phyloP scores from a whole-genome alignment of 2,113 vertebrate species.

The Burhinus oedicnemus region DNA sequence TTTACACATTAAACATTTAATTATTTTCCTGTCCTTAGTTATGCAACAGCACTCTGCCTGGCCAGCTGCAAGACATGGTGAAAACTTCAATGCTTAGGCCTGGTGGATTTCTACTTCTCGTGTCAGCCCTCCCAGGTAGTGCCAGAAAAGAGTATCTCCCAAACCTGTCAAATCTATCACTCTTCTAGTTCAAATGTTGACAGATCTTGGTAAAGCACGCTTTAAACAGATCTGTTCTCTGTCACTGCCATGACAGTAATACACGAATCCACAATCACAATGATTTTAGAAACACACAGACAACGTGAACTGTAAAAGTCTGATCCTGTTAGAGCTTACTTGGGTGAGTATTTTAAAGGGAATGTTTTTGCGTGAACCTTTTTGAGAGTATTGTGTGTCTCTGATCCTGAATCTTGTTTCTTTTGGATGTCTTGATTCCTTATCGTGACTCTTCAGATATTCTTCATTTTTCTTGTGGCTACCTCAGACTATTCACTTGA shows the following conservation, averaged over 20 bases:
- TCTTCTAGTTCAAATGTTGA: conserved; percentile 53
- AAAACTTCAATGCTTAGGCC: not conserved
- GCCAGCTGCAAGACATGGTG: not conserved
- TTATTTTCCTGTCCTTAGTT: not conserved
- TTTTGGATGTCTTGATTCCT: conserved; percentile 4
- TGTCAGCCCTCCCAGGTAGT: conserved; percentile 21
- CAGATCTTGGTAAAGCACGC: conserved; percentile 1
- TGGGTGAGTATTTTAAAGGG: not conserved
- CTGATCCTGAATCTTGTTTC: not conserved
- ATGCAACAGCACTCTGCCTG: not conserved
- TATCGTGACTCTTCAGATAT: conserved; percentile 15
- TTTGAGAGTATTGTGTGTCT: not conserved
- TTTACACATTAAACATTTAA: not conserved
- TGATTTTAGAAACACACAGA: conserved; percentile 46
- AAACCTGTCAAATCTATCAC: conserved; percentile 50
- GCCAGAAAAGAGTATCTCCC: conserved; percentile 5
- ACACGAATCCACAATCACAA: conserved; percentile 43
- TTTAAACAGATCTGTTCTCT: conserved; percentile 58
- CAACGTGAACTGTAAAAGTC: conserved; percentile 15
- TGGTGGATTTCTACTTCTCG: not conserved
- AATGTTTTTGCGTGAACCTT: not conserved
- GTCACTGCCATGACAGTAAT: conserved; percentile 50
- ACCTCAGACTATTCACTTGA: not conserved
- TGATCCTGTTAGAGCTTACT: not conserved
- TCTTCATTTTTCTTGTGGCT: conserved; percentile 22